Base-by-base conservation (phyloP, 2,797 vertebrate genomes). In the Tenualosa thibaudeaui region DNA sequence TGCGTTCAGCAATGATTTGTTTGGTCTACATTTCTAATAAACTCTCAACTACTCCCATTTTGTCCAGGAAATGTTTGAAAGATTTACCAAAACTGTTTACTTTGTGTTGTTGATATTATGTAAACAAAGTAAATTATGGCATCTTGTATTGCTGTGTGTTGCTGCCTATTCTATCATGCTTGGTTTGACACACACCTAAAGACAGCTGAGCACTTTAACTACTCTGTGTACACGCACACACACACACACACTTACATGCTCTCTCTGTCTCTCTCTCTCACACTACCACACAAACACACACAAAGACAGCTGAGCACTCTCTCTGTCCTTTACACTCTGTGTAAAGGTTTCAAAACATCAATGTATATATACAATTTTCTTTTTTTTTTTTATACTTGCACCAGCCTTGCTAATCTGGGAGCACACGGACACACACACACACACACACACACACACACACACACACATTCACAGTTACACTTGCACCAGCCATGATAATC, bases 1-100 rank as follows among this genome's bases (percentile, higher is more conserved):
- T n/a, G 26, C 12, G 60, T 7, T 10, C n/a, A 65, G 24, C 60
- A 24, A 31, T 12, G 60, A n/a, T 65, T 56, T 65, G 65, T 68
- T 68, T 68, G 26, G 26, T 68, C 65, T 68, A 68, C 10, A 37
- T 68, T 68, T 68, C 65, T 68, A 26, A 68, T 68, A 68, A 68
- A 68, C 26, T 31, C 9, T 13, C 24, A 68, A 12, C 65, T 26
- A 31, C 24, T 26, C 9, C 15, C 65, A 13, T 24, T 26, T 12
- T 12, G 65, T 26, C 24, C 12, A 31, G 13, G 26, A 68, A 2
- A 68, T 68, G 65, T 13, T 37, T 26, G 24, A 68, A 68, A 6
- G 24, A 68, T 15, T 68, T 68, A 31, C 62, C 24, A 68, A 24
- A 37, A 31, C 31, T 68, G 65, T 68, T 68, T 68, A 68, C 9